Evolutionary conservation across 2,888 invertebrate genomes (phyloP), one percentile per base, ranked within the genome.

Genomic region (Orthosia cruda): DNA sequence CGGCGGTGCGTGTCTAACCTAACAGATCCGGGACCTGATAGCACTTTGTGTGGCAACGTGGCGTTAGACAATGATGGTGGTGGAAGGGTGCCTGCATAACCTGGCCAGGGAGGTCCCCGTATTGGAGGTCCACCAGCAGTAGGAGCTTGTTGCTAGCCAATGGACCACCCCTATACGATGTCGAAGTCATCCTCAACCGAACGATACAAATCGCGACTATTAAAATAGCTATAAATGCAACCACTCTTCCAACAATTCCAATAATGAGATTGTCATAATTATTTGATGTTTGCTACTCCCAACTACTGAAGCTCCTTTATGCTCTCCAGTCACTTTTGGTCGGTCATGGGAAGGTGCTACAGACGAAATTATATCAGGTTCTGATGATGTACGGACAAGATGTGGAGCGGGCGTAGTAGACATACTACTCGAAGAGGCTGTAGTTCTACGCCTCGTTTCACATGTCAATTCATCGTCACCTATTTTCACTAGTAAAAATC

Each of bases 231-330:
- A 99, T 99, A 91, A 99, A 98, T 1, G 98, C 98, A 0, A 99
- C 99, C 1, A 99, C 99, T 3, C 99, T 99, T 0, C 99, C 99
- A 0, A 99, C 99, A 84, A 99, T 99, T 18, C 99, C 99, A 77
- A 99, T 99, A 68, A 99, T 99, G n/a, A 99, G 96, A 5, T 99
- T 99, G 87, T 99, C 99, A 88, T 99, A 99, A 89, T 99, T 99
- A 71, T 97, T 98, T 16, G 98, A 97, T 0, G 98, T 95, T n/a
- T 13, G 97, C 97, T 76, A 97, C 97, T n/a, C 4, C 97, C 97
- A 3, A 97, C 92, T 4, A 97, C 96, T 47, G 96, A 97, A 18
- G 97, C 97, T 61, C 97, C 97, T 93, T 97, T 98, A 69, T 97
- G 97, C 63, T 97, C 97, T 32, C 96, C 97, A 9, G 97, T 92